Percentiles rank a stretch among this genome's conserved stretches.
Evolutionary conservation across 2,888 invertebrate genomes (phyloP).

Genomic region (Erannis defoliaria): DNA sequence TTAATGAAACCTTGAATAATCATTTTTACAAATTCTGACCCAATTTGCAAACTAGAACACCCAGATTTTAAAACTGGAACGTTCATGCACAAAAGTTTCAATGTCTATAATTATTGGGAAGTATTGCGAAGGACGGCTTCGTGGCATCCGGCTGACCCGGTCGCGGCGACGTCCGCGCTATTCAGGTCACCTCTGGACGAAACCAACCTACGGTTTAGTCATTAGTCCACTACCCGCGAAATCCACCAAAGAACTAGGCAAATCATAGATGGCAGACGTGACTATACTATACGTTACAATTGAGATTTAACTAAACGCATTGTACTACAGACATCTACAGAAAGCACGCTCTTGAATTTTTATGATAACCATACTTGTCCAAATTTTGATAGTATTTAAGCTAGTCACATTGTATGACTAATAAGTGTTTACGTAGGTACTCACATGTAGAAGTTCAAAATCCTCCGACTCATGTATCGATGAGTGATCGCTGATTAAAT

Average conservation of each 20-base stretch:
- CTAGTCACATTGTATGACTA: neutral
- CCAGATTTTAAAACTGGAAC: conserved; percentile 32
- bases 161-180: conserved; percentile 83
- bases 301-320: neutral
- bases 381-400: neutral
- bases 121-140: conserved; percentile 66
- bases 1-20: neutral
- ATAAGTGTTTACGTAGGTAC: neutral
- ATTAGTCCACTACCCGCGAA: conserved; percentile 49
- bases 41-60: conserved; percentile 30
- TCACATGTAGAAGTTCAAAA: conserved; percentile 16
- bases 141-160: conserved; percentile 78
- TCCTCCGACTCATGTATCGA: conserved; percentile 24
- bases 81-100: conserved; percentile 44
- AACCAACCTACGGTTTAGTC: conserved; percentile 48
- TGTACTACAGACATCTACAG: neutral
- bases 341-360: neutral
- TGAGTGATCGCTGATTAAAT: conserved; percentile 24
- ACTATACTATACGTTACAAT: neutral
- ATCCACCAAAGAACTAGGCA: neutral
- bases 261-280: neutral
- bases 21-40: conserved; percentile 16
- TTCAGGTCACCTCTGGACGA: conserved; percentile 77
- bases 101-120: conserved; percentile 46
- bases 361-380: neutral